Evolutionary conservation across 35 echinoderm and acorn worm species (phyloP).

Genomic region (Lytechinus pictus): DNA sequence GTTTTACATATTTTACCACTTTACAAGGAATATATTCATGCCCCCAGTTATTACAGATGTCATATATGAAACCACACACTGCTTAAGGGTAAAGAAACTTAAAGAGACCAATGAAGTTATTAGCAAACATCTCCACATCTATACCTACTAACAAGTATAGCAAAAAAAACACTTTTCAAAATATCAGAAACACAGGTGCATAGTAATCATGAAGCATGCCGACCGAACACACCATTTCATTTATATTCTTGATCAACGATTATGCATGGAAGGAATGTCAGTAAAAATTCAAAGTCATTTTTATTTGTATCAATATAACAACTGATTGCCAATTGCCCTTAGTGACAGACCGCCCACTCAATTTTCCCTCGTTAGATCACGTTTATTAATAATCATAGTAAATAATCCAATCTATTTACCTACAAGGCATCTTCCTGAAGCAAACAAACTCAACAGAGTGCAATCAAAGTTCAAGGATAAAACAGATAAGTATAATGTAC

Average conservation of each 20-base stretch:
- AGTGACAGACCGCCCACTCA: background rate
- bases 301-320: background rate
- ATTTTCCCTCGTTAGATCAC: background rate
- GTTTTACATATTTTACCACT: too few relatives aligned
- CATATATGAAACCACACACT: too few relatives aligned
- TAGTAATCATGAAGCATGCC: too few relatives aligned
- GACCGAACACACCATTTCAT: too few relatives aligned
- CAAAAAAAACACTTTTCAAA: too few relatives aligned
- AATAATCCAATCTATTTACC: background rate
- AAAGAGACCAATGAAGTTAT: too few relatives aligned
- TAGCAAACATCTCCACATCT: too few relatives aligned
- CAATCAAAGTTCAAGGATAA: background rate
- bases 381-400: background rate
- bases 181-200: too few relatives aligned
- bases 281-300: background rate
- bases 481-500: background rate
- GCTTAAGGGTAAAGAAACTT: too few relatives aligned
- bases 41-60: too few relatives aligned
- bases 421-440: background rate
- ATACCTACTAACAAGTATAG: too few relatives aligned
- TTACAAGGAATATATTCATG: too few relatives aligned
- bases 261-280: background rate
- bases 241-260: background rate
- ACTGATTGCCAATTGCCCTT: background rate
- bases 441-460: background rate